These are phyloP conservation scores for Microcebus murinus DNA, from an alignment of 2,113 vertebrate species.

Conservation along the genomic window DNA sequence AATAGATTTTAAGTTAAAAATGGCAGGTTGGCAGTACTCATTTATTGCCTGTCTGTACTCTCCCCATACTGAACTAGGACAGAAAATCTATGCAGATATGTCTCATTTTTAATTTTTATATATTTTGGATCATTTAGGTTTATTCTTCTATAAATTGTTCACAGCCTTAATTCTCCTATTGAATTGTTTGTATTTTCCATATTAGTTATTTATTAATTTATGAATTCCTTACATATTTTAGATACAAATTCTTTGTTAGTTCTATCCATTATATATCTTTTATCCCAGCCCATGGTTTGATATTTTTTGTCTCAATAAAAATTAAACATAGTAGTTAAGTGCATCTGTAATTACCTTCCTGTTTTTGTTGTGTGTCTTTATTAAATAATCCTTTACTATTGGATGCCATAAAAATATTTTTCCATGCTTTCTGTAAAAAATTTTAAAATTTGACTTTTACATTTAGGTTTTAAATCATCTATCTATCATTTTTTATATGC, in stretches of 20 bases:
- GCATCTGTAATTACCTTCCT: not conserved
- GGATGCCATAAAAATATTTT: not conserved
- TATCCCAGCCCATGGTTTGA: not conserved
- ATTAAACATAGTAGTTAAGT: not conserved
- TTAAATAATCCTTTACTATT: not conserved
- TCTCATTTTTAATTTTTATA: not conserved
- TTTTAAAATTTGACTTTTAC: not conserved
- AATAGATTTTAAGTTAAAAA: not conserved
- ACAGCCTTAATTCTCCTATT: not conserved
- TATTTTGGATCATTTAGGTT: slow-evolving; percentile 5
- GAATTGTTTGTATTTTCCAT: not conserved
- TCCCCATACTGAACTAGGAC: not conserved
- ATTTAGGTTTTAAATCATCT: not conserved
- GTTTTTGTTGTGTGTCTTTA: not conserved
- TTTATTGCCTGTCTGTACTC: not conserved
- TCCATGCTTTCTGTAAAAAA: not conserved
- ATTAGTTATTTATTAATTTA: not conserved
- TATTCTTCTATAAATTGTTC: not conserved
- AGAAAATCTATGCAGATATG: not conserved
- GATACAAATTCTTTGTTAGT: not conserved
- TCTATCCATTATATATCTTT: not conserved
- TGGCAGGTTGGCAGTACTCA: not conserved
- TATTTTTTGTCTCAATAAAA: slow-evolving; percentile 13
- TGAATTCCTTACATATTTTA: not conserved
- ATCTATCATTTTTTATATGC: not conserved